Base-by-base conservation (phyloP, 1,140 invertebrate species). In the Thaumatotibia leucotreta region DNA sequence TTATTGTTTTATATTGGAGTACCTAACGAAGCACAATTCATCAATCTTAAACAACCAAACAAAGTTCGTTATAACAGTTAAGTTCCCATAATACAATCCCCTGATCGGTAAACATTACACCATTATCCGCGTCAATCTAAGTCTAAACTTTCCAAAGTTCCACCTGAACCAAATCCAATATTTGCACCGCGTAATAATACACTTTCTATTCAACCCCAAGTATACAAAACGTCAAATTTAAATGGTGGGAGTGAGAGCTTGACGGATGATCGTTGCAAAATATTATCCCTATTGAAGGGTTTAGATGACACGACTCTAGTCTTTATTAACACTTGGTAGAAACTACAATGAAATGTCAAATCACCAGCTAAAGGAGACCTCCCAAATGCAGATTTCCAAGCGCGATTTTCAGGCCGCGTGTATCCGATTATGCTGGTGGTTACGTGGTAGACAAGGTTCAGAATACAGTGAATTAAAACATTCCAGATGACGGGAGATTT, bases 191-290 rank as follows among this genome's bases (percentile, higher is more conserved):
- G 0, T 52, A 52, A 52, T 52, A 45, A 45, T 45, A 45, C 39
- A 45, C n/a, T 45, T 45, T 20, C 39, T 14, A 35, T 35, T 35
- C 33, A 45, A 17, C 14, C 39, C 39, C 39, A 45, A 45, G 39
- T 45, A 45, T 20, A 45, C 39, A 45, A 45, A 45, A 86, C 73
- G 67, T 73, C 70, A 73, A 76, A 79, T 76, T 83, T 72, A 72
- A 79, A 71, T 68, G 71, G 77, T 78, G 75, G 77, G 67, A 68
- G 64, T 14, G 32, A 76, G 68, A 66, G 27, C 10, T 32, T 76
- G 77, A 79, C 77, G 75, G 79, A 73, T 71, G 79, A 76, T 79
- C 74, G 52, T 64, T 54, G 63, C 61, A 64, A 68, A 79, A 73
- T 70, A 76, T 74, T 69, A 69, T 76, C 68, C 67, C 72, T 68